phyloP scores from a whole-genome alignment of 2,888 invertebrate species.

The Coecobrya sp. region DNA sequence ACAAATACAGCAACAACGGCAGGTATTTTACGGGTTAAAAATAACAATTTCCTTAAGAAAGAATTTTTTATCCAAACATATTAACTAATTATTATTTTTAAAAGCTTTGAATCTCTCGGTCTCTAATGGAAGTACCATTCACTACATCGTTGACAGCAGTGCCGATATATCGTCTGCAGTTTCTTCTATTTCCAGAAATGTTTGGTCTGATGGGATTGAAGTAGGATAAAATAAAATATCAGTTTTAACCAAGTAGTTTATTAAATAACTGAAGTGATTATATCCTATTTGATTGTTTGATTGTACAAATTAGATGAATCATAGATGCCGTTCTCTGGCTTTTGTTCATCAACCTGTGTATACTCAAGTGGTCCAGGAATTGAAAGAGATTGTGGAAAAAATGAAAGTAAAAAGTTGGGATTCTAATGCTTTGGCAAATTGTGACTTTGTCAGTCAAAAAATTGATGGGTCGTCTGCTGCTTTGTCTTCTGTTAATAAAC shows the following conservation, averaged over 20 bases:
- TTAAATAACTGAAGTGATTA: neutral
- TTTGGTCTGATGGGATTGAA: slow-evolving; percentile 37
- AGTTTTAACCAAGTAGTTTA: neutral
- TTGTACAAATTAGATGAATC: slow-evolving; percentile 76
- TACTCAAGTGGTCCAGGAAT: slow-evolving; percentile 46
- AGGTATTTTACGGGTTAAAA: too few species aligned
- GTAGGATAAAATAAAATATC: slow-evolving; percentile 21
- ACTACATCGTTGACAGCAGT: slow-evolving; percentile 18
- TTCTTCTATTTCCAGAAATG: neutral
- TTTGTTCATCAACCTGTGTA: slow-evolving; percentile 84
- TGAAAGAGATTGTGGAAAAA: slow-evolving; percentile 63
- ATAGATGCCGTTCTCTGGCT: slow-evolving; percentile 76
- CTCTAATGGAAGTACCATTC: slow-evolving; percentile 1
- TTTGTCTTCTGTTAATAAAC: neutral
- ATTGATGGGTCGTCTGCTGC: neutral
- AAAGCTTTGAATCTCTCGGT: neutral
- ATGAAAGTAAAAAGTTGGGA: slow-evolving; percentile 46
- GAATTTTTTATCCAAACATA: too few species aligned
- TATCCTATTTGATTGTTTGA: slow-evolving; percentile 2
- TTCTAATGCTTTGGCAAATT: neutral
- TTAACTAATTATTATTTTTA: too few species aligned
- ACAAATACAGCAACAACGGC: neutral
- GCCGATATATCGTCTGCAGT: slow-evolving; percentile 30
- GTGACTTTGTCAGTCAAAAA: slow-evolving; percentile 45
- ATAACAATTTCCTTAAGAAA: too few species aligned